Conservation (phyloP, 2,797 vertebrate species). For the Emys orbicularis region DNA sequence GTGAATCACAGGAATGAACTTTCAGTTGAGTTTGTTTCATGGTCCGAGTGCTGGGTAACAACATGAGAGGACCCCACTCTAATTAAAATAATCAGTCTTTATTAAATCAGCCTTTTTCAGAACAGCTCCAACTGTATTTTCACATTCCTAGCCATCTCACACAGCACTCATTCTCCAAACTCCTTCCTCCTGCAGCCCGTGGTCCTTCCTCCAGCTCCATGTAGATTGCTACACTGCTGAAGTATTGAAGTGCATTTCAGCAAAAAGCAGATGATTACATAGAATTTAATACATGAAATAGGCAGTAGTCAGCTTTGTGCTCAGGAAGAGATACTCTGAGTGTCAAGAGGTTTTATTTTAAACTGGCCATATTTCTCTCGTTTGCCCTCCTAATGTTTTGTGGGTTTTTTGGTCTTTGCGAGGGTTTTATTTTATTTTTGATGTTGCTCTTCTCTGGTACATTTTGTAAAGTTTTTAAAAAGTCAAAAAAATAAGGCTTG, state of each 20-base stretch:
- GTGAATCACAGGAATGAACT: background rate
- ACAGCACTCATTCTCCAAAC: background rate
- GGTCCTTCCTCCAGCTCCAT: background rate
- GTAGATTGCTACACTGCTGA: rapidly evolving
- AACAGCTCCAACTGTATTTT: background rate
- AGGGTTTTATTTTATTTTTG: background rate
- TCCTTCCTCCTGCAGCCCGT: background rate
- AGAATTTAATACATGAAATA: background rate
- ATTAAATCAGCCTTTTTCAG: background rate
- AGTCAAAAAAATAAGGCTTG: background rate
- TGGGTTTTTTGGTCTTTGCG: background rate
- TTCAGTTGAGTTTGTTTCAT: background rate
- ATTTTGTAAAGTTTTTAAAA: background rate
- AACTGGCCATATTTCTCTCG: background rate
- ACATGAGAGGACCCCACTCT: background rate
- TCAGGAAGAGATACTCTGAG: background rate
- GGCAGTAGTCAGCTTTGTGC: background rate
- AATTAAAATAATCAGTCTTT: constrained; percentile 4
- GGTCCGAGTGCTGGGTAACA: background rate
- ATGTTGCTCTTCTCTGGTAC: background rate
- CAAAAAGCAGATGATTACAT: background rate
- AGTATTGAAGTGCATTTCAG: background rate
- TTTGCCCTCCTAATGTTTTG: background rate
- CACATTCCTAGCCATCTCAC: background rate
- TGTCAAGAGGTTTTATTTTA: background rate